These are phyloP conservation scores for Drosophila cardini DNA, from an alignment of 1,140 invertebrate genomes.

Conservation along the genomic window DNA sequence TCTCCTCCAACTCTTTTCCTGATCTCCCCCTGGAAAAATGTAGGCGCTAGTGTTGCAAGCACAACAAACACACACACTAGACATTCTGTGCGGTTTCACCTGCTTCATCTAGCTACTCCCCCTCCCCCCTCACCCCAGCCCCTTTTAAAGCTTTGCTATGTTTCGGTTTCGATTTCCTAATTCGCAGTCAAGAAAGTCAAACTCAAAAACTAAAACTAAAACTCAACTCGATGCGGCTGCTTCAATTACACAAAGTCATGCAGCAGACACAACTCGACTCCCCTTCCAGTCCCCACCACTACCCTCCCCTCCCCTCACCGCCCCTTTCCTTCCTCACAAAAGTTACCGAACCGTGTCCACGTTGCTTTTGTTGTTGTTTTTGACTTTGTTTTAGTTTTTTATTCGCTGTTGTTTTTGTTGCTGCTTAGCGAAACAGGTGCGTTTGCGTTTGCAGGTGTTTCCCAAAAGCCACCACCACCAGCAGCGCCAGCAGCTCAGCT, in stretches of 20 bases:
- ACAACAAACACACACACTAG: neutral
- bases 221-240: conserved; percentile 54
- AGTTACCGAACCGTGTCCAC: conserved; percentile 75
- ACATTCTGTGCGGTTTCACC: conserved; percentile 42
- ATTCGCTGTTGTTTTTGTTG: conserved; percentile 38
- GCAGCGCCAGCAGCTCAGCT: conserved; percentile 20
- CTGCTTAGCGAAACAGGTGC: conserved; percentile 81
- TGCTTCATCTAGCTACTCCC: neutral
- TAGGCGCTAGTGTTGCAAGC: neutral
- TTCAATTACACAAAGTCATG: conserved; percentile 81
- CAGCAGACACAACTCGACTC: conserved; percentile 26
- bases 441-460: conserved; percentile 84
- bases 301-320: neutral
- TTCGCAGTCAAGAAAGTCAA: conserved; percentile 62
- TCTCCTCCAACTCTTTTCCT: neutral
- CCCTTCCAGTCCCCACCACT: no score
- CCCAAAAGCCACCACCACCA: conserved; percentile 74
- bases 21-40: conserved; percentile 3
- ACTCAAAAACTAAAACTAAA: conserved; percentile 12
- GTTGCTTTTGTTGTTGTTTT: conserved; percentile 51
- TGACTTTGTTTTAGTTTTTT: conserved; percentile 78
- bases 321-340: conserved; percentile 37
- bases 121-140: no score
- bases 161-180: conserved; percentile 80
- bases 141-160: conserved; percentile 16